Conservation (phyloP, 1,140 invertebrate genomes). For the Drosophila sechellia region DNA sequence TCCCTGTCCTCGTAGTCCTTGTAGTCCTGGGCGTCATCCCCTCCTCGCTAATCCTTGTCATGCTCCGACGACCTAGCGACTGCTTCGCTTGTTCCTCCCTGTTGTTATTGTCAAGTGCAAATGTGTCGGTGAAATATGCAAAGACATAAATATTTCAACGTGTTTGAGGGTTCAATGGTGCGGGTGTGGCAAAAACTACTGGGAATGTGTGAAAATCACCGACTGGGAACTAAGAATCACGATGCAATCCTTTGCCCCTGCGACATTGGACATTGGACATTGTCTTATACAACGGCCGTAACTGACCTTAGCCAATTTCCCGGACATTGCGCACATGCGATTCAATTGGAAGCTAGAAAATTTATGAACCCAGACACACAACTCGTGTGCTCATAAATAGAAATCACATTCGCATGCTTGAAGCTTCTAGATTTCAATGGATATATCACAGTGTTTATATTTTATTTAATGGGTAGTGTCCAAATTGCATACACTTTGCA, state of each 20-base stretch:
- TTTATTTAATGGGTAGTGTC: slow-evolving; percentile 49
- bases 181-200: slow-evolving; percentile 51
- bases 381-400: slow-evolving; percentile 19
- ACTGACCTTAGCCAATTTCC: slow-evolving; percentile 68
- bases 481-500: slow-evolving; percentile 65
- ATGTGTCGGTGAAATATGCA: slow-evolving; percentile 79
- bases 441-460: slow-evolving; percentile 39
- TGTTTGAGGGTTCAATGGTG: not conserved
- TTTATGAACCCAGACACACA: slow-evolving; percentile 31
- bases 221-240: slow-evolving; percentile 33
- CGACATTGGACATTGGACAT: slow-evolving; percentile 25
- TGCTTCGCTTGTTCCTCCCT: slow-evolving; percentile 56
- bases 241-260: slow-evolving; percentile 22
- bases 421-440: slow-evolving; percentile 45
- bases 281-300: slow-evolving; percentile 24
- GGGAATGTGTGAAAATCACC: slow-evolving; percentile 59
- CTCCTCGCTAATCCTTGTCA: slow-evolving; percentile 68
- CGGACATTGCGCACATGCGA: slow-evolving; percentile 45
- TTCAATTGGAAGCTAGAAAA: slow-evolving; percentile 27
- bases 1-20: slow-evolving; percentile 4
- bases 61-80: slow-evolving; percentile 32
- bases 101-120: slow-evolving; percentile 80
- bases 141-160: slow-evolving; percentile 80
- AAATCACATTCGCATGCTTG: slow-evolving; percentile 16
- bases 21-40: slow-evolving; percentile 24